Evolutionary conservation across 2,113 vertebrate genomes (phyloP), one percentile per base, ranked within the genome.

Genomic region (Dipodomys stephensi): DNA sequence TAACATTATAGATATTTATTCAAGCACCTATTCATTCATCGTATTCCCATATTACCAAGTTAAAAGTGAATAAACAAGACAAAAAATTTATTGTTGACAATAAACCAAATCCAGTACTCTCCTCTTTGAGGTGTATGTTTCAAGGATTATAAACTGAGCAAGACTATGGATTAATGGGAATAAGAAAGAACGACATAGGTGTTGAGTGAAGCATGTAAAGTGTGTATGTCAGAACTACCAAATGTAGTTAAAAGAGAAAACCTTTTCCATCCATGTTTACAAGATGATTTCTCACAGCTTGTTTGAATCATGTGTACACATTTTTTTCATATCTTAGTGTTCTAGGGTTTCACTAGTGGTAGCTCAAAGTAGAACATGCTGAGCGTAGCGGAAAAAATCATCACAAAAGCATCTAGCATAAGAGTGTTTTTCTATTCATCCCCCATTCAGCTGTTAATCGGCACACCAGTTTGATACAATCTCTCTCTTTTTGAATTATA

Each of bases 401-500:
- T 85, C 46, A 62, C 39, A 92, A 90, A 35, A 32, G 25, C 3
- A 20, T 18, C 9, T 18, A 60, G 65, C 71, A 87, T 72, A 22
- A n/a, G 32, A 4, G 1, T 4, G 60, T 13, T 82, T 87, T 72
- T 67, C 20, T 1, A 64, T 22, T 12, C 13, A 8, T 18, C 1
- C 3, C 6, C 9, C 32, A 27, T 18, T 1, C 13, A 25, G 60
- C 0, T 4, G 1, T 2, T 7, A 79, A 32, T 72, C 4, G 46
- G 15, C 15, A 2, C 30, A 62, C 9, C 25, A 12, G 27, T 84
- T 44, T 64, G 30, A 87, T 25, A 53, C 13, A 68, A 30, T 16
- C 30, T 67, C 9, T 62, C 11, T 62, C 11, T 69, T 35, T 83
- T 67, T 74, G 64, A 8, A 69, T 60, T 35, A 7, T 22, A 76